Conservation (phyloP, 92 coral and sea anemone genomes). For the Epizoanthus fatuus region DNA sequence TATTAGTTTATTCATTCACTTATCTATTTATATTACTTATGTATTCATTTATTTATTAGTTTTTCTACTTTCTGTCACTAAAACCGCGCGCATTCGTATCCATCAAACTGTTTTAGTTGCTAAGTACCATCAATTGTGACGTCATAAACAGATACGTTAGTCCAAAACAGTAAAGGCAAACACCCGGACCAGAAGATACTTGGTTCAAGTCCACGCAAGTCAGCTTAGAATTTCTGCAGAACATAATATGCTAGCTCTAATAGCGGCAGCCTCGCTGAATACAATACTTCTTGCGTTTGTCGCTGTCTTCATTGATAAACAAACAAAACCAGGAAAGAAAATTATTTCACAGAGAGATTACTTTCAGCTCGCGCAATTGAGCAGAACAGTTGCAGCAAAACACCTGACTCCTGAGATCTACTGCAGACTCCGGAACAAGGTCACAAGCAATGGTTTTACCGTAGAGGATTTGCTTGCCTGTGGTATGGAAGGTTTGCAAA, state of each 20-base stretch:
- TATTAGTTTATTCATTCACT: no score
- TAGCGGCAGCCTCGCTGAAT: conserved; percentile 2
- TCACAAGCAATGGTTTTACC: conserved; percentile 53
- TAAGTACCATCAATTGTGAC: no score
- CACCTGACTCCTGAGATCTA: conserved; percentile 54
- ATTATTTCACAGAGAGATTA: background rate
- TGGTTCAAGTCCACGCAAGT: no score
- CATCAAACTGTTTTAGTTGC: no score
- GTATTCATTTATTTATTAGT: no score
- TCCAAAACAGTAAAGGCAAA: no score
- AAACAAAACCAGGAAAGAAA: background rate
- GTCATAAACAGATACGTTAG: no score
- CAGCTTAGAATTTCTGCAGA: no score
- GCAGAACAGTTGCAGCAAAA: conserved; percentile 3
- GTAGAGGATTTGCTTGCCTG: conserved; percentile 23
- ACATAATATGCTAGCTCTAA: background rate
- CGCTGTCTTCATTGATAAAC: background rate
- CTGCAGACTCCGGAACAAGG: conserved; percentile 48
- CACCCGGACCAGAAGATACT: no score
- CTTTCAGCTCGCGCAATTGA: conserved; percentile 12
- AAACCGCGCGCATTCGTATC: no score
- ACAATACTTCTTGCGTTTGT: conserved; percentile 17
- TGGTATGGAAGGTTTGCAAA: background rate
- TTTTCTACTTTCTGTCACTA: no score
- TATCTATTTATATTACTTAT: no score